phyloP scores from a whole-genome alignment of 2,888 invertebrate genomes.

The Digitonthophagus gazella region DNA sequence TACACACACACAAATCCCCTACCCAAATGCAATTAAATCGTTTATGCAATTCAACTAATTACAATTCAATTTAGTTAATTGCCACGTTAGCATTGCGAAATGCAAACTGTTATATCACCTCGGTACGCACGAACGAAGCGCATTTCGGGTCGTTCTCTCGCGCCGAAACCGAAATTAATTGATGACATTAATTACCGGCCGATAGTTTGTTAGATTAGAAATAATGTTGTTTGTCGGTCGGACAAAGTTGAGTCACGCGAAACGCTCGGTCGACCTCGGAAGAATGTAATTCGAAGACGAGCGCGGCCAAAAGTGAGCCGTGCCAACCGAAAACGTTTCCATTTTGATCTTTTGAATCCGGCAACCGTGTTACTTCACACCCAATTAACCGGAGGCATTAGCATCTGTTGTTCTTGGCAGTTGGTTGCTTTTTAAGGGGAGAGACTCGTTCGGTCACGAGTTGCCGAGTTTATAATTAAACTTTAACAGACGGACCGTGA shows the following conservation, averaged over 20 bases:
- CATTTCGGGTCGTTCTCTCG: neutral
- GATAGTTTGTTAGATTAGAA: neutral
- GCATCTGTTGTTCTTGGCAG: conserved; percentile 11
- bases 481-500: neutral
- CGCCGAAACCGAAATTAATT: neutral
- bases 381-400: conserved; percentile 7
- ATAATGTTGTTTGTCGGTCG: neutral
- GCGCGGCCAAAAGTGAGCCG: neutral
- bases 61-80: neutral
- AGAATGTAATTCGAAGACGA: neutral
- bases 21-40: neutral
- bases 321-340: neutral
- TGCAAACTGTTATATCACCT: neutral
- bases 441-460: no score
- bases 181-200: neutral
- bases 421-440: neutral
- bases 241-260: neutral
- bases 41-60: neutral
- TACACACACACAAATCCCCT: neutral
- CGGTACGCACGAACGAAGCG: neutral
- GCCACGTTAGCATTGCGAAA: neutral
- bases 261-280: neutral
- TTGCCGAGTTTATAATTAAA: conserved; percentile 8
- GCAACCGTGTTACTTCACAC: conserved; percentile 11
- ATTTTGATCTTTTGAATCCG: neutral